Base-by-base conservation (phyloP, 2,888 invertebrate genomes). In the Troides helena region DNA sequence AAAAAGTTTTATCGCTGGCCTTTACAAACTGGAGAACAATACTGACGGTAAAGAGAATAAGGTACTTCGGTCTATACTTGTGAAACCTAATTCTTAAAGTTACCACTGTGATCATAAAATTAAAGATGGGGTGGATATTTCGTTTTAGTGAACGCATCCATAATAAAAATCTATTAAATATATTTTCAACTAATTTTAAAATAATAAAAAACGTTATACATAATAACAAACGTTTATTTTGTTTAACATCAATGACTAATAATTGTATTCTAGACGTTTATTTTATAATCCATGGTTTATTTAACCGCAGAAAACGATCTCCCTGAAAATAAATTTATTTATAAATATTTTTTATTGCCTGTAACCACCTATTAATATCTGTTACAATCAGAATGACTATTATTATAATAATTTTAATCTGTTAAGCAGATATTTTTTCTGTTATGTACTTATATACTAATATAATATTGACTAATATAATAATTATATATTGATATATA, bases 141-240 rank as follows among this genome's bases (percentile, higher is more conserved):
- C 25, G 21, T 10, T 23, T 67, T 60, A 25, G 23, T 79, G 84
- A 84, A 86, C 82, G 86, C 84, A 79, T 68, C 78, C 50, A 64
- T 46, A 57, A 21, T 21, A 14, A 57, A 57, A 18, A 6, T 57
- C 21, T 1, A 4, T n/a, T n/a, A 8, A 1, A 21, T 21, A 10
- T 4, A 5, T 8, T 10, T 57, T 10, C 7, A 39, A 39, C 6
- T 1, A 10, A 1, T 7, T 57, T 57, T 57, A 21, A n/a, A 57
- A 2, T 14, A 57, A 57, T 21, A 21, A n/a, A 57, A 57, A 18
- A 8, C n/a, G 6, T 57, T 57, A 21, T 23, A 57, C 2, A 57
- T 57, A 21, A 50, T 50, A 50, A 4, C 50, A 50, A 50, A 50
- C 50, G 5, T 50, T 50, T 50, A 50, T 50, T 50, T 50, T 14